These are phyloP conservation scores for Halesus radiatus DNA, from an alignment of 1,140 invertebrate genomes.

Conservation along the genomic window DNA sequence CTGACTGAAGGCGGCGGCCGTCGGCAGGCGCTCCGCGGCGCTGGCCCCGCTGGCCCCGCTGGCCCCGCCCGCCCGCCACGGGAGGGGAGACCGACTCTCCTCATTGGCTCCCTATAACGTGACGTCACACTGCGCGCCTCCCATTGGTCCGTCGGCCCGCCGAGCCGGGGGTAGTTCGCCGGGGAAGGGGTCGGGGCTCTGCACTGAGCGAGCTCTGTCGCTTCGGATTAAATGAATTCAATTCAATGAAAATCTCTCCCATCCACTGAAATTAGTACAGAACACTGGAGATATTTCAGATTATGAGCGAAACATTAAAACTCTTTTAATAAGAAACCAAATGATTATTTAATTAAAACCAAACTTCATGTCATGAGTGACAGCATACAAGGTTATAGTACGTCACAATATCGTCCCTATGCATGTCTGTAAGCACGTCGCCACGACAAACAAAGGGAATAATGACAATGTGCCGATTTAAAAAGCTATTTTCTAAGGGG, in stretches of 20 bases:
- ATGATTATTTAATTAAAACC: too few relatives aligned
- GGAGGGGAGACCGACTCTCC: slow-evolving; percentile 51
- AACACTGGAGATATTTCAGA: slow-evolving; percentile 1
- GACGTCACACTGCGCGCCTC: slow-evolving; percentile 38
- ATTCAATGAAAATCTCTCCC: slow-evolving; percentile 56
- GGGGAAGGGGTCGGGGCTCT: slow-evolving; percentile 60
- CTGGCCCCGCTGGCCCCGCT: slow-evolving; percentile 70
- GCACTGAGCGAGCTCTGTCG: slow-evolving; percentile 38
- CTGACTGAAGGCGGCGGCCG: slow-evolving; percentile 57
- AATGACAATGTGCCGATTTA: neutral
- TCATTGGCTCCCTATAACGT: slow-evolving; percentile 61
- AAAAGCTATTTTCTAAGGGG: slow-evolving; percentile 1
- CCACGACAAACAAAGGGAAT: neutral
- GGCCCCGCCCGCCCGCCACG: slow-evolving; percentile 58
- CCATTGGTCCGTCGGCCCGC: slow-evolving; percentile 58
- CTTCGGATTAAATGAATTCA: slow-evolving; percentile 61
- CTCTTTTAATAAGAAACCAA: too few relatives aligned
- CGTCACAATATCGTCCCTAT: too few relatives aligned
- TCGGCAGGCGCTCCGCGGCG: slow-evolving; percentile 58
- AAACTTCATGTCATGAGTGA: too few relatives aligned
- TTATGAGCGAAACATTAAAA: neutral
- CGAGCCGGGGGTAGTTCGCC: slow-evolving; percentile 60
- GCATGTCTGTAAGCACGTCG: too few relatives aligned
- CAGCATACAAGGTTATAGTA: too few relatives aligned
- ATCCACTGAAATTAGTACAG: slow-evolving; percentile 39